A percentile compares a stretch with the other conserved stretches of the same genome.
These are phyloP conservation scores for Ammodytes dubius DNA, from an alignment of 2,113 vertebrate genomes.

Conservation along the genomic window DNA sequence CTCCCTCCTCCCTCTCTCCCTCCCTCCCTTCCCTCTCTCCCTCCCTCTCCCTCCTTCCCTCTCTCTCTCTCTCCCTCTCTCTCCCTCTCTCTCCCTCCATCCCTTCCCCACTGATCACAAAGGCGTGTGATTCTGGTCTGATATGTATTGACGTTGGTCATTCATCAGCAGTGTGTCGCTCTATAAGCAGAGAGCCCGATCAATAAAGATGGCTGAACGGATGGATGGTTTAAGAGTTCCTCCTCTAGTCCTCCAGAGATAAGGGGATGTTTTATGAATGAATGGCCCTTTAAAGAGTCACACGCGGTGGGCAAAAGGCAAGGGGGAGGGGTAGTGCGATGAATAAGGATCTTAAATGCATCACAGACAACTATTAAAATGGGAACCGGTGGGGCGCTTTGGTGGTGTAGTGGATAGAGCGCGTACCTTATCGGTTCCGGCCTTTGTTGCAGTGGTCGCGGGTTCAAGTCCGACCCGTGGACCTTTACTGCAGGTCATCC, in stretches of 20 bases:
- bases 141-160: slow-evolving; percentile 59
- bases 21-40: background rate
- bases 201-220: slow-evolving; percentile 66
- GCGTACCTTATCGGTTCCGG: too few species aligned
- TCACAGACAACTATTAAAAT: too few species aligned
- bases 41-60: background rate
- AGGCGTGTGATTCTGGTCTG: slow-evolving; percentile 49
- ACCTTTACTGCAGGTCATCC: too few species aligned
- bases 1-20: background rate
- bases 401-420: too few species aligned
- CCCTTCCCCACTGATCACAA: slow-evolving; percentile 18
- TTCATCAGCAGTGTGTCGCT: slow-evolving; percentile 65
- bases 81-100: background rate
- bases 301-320: slow-evolving; percentile 10
- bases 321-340: background rate
- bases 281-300: slow-evolving; percentile 58
- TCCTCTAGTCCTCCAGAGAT: slow-evolving; percentile 53
- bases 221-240: slow-evolving; percentile 62
- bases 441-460: too few species aligned
- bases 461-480: too few species aligned
- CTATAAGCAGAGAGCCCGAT: slow-evolving; percentile 66
- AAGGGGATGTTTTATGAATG: slow-evolving; percentile 42
- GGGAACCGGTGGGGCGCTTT: too few species aligned
- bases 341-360: slow-evolving; percentile 52
- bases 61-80: background rate